phyloP scores from a whole-genome alignment of 2,888 invertebrate species.

The Vannuccia rotundouncinata region DNA sequence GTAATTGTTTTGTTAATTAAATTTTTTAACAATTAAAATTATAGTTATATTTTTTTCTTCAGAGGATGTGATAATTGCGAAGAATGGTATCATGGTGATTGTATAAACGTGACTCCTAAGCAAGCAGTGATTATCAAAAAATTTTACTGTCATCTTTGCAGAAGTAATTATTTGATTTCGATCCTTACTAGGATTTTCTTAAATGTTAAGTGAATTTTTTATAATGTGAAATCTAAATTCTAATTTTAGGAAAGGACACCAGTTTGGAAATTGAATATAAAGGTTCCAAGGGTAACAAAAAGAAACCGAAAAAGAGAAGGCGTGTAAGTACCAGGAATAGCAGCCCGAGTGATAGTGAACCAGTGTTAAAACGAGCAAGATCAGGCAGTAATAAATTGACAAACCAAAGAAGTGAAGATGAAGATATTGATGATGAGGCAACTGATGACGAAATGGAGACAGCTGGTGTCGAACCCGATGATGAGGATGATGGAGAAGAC shows the following conservation, averaged over 20 bases:
- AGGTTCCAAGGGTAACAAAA: constrained; percentile 39
- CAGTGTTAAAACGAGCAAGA: not conserved
- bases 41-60: not conserved
- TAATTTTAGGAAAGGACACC: constrained; percentile 47
- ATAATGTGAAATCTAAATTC: too few species aligned
- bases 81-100: constrained; percentile 97
- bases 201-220: constrained; percentile 1
- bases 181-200: not conserved
- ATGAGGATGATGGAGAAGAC: constrained; percentile 1
- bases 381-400: not conserved
- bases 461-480: not conserved
- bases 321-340: not conserved
- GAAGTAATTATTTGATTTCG: constrained; percentile 57
- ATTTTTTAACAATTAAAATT: too few species aligned
- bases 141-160: constrained; percentile 69
- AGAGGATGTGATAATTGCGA: constrained; percentile 87
- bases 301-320: not conserved
- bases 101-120: constrained; percentile 84
- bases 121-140: constrained; percentile 86
- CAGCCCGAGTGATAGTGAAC: not conserved
- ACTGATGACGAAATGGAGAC: constrained; percentile 38
- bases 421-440: constrained; percentile 35
- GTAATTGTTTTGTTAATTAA: too few species aligned
- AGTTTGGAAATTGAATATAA: constrained; percentile 51
- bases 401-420: constrained; percentile 25